A percentile compares a stretch with the other conserved stretches of the same genome.
These are phyloP conservation scores for Caracal caracal DNA, from an alignment of 2,113 vertebrate species.

Conservation along the genomic window DNA sequence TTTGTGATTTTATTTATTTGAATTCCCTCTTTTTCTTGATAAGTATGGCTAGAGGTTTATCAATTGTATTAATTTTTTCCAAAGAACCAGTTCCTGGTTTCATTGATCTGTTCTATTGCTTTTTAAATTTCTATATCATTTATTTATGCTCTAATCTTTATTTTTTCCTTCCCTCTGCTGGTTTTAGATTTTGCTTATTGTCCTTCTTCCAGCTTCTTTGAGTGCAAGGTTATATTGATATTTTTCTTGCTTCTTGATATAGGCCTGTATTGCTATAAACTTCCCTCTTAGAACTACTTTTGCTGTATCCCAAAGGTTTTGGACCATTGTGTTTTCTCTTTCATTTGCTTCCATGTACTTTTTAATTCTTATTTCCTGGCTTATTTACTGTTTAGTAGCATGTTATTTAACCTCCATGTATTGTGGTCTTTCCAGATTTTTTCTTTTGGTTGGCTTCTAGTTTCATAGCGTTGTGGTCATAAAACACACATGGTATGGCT, in stretches of 20 bases:
- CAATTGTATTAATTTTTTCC: background rate
- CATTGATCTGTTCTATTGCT: background rate
- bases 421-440: background rate
- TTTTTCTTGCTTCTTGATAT: background rate
- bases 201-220: background rate
- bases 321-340: background rate
- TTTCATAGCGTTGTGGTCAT: background rate
- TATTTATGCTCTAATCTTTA: background rate
- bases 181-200: background rate
- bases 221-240: background rate
- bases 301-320: background rate
- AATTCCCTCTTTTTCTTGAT: background rate
- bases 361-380: background rate
- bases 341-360: background rate
- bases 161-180: background rate
- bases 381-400: background rate
- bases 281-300: background rate
- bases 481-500: background rate
- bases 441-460: background rate
- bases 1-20: background rate
- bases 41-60: background rate
- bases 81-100: background rate
- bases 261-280: background rate
- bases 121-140: background rate
- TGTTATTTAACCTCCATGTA: background rate